Evolutionary conservation across 2,888 invertebrate species (phyloP).

Genomic region (Cryptophagus acutangulus): DNA sequence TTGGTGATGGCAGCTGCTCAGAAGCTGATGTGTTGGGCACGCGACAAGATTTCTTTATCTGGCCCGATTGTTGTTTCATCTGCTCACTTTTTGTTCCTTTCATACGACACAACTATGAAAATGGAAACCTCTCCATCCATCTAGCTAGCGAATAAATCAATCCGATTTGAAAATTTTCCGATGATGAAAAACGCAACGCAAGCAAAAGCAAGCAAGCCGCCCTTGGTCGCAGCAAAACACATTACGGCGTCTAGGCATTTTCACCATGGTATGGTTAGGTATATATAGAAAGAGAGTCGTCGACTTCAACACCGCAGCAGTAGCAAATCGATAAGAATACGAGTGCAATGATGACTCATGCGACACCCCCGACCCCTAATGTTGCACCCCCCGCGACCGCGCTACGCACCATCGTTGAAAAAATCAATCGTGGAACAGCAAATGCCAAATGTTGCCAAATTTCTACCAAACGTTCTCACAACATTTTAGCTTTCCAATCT

Average conservation of each 20-base stretch:
- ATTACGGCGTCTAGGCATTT: slow-evolving; percentile 20
- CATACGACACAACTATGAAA: too few relatives aligned
- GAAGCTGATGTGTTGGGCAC: slow-evolving; percentile 39
- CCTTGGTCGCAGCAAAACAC: slow-evolving; percentile 24
- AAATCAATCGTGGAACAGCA: slow-evolving; percentile 45
- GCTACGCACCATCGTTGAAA: slow-evolving; percentile 36
- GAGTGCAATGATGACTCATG: slow-evolving; percentile 50
- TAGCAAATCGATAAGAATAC: slow-evolving; percentile 46
- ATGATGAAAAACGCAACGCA: too few relatives aligned
- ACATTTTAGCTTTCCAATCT: too few relatives aligned
- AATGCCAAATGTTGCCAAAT: slow-evolving; percentile 49
- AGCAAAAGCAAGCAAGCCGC: slow-evolving; percentile 15
- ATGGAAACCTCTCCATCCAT: too few relatives aligned
- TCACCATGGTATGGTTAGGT: too few relatives aligned
- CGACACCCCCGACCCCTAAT: slow-evolving; percentile 35
- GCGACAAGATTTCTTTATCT: slow-evolving; percentile 48
- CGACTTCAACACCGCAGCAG: slow-evolving; percentile 23
- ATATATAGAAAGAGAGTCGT: slow-evolving; percentile 4
- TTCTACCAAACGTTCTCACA: slow-evolving; percentile 30
- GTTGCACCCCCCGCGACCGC: slow-evolving; percentile 24
- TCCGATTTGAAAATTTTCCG: too few relatives aligned
- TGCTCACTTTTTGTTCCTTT: slow-evolving; percentile 31
- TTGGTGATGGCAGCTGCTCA: slow-evolving; percentile 33
- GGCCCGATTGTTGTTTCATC: slow-evolving; percentile 47
- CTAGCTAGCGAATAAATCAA: too few relatives aligned